phyloP scores from a whole-genome alignment of 2,888 invertebrate species.

The Timandra comae region DNA sequence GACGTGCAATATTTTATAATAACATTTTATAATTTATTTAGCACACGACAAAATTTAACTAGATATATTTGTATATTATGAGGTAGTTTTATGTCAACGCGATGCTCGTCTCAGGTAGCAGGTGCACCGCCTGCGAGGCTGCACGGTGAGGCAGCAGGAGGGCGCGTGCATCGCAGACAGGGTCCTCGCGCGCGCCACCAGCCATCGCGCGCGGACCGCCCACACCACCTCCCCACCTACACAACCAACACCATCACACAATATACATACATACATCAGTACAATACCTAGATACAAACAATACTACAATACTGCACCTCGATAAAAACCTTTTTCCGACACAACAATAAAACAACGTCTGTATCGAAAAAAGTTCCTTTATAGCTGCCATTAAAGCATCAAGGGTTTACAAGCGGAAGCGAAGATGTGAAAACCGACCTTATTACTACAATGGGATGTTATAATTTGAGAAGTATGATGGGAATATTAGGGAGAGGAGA shows the following conservation, averaged over 20 bases:
- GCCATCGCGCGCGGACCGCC: conserved; percentile 34
- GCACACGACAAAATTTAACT: no score
- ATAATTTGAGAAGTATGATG: conserved; percentile 62
- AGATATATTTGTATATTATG: no score
- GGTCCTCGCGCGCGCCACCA: conserved; percentile 44
- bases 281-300: background rate
- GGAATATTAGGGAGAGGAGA: conserved; percentile 52
- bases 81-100: background rate
- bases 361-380: conserved; percentile 50
- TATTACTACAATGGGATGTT: conserved; percentile 65
- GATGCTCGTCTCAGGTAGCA: conserved; percentile 36
- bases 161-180: conserved; percentile 50
- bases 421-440: conserved; percentile 60
- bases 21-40: no score
- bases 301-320: conserved; percentile 1
- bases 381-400: conserved; percentile 57
- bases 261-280: background rate
- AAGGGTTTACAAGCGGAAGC: conserved; percentile 50
- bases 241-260: conserved; percentile 2
- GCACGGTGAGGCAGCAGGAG: conserved; percentile 48
- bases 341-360: conserved; percentile 48
- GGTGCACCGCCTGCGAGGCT: conserved; percentile 44
- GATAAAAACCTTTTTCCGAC: conserved; percentile 19
- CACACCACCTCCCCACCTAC: conserved; percentile 27
- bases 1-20: no score